phyloP scores from a whole-genome alignment of 2,113 vertebrate species.

The Megalops atlanticus region DNA sequence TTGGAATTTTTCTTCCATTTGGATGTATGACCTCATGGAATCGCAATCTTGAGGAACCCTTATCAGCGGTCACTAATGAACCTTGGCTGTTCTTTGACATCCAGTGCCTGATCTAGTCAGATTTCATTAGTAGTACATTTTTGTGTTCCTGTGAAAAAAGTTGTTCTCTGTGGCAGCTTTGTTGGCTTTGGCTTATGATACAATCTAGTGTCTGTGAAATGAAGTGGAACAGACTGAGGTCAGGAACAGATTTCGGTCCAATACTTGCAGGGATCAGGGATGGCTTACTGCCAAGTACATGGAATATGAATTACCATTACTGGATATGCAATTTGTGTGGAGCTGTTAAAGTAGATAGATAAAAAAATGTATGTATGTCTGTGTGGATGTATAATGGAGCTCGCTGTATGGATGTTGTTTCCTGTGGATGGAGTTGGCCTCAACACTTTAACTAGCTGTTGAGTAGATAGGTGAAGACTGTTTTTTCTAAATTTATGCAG shows the following conservation, averaged over 20 bases:
- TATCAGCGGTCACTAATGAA: no score
- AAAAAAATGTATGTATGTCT: neutral
- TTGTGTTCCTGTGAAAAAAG: neutral
- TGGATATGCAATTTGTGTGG: neutral
- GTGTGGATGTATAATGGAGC: neutral
- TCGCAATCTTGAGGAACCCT: no score
- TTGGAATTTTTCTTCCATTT: neutral
- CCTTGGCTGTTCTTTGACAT: no score
- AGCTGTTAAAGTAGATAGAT: neutral
- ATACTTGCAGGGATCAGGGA: constrained; percentile 25
- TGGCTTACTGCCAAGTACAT: constrained; percentile 20
- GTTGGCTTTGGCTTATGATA: constrained; percentile 12
- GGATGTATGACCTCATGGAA: neutral
- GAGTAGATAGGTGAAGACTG: neutral
- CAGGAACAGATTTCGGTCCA: neutral
- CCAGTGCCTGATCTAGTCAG: no score
- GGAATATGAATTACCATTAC: neutral
- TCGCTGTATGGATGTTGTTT: neutral
- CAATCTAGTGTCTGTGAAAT: neutral
- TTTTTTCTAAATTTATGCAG: neutral
- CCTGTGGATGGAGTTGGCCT: neutral
- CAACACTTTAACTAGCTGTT: neutral
- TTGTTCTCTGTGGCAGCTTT: neutral
- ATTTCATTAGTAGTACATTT: neutral
- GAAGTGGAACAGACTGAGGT: neutral